Conservation (phyloP, 1,140 invertebrate genomes). For the Drosophila pruinosa region DNA sequence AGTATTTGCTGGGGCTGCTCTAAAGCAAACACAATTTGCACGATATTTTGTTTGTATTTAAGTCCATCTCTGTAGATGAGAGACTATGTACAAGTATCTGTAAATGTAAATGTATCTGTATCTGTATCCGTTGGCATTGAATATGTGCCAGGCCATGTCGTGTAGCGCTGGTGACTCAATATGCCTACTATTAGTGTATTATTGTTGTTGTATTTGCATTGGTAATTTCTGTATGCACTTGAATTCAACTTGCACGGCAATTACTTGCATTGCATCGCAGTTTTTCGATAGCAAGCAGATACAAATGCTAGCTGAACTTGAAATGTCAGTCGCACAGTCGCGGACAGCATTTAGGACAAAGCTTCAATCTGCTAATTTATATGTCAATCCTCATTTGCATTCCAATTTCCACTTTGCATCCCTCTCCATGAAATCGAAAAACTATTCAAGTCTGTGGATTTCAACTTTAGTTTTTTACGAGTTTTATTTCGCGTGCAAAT, state of each 20-base stretch:
- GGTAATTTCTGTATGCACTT: conserved; percentile 79
- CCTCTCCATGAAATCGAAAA: conserved; percentile 3
- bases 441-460: conserved; percentile 19
- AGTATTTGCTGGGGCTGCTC: conserved; percentile 51
- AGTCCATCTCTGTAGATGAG: conserved; percentile 36
- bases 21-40: conserved; percentile 76
- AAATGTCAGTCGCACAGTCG: conserved; percentile 44
- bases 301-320: conserved; percentile 64
- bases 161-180: conserved; percentile 62
- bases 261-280: conserved; percentile 36
- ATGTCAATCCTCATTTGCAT: conserved; percentile 52
- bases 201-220: conserved; percentile 61
- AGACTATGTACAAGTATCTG: conserved; percentile 16
- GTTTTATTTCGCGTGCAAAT: conserved; percentile 53
- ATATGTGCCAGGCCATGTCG: conserved; percentile 45
- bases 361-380: conserved; percentile 65
- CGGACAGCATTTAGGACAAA: conserved; percentile 26
- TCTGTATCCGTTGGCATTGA: conserved; percentile 67
- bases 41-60: conserved; percentile 56
- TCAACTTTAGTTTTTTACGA: conserved; percentile 13
- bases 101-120: conserved; percentile 40
- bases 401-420: not conserved
- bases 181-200: conserved; percentile 59
- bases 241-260: conserved; percentile 52
- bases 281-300: conserved; percentile 30